Conservation (phyloP, 2,113 vertebrate species). For the Pithys albifrons region DNA sequence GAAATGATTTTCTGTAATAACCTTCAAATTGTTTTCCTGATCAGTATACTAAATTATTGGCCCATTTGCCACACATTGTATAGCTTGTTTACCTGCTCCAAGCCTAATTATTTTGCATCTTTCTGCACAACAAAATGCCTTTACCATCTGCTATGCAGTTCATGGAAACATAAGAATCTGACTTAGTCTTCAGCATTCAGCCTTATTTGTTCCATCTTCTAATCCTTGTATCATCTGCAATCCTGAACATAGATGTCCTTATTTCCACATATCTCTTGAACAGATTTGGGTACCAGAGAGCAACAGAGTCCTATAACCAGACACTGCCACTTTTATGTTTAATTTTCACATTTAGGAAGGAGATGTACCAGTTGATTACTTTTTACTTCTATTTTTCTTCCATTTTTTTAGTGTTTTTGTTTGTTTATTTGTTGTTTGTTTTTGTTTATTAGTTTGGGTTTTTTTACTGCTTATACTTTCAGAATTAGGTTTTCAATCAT, state of each 20-base stretch:
- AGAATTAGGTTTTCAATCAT: not conserved
- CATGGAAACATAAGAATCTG: not conserved
- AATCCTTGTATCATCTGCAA: not conserved
- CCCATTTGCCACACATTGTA: slow-evolving; percentile 49
- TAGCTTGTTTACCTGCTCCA: slow-evolving; percentile 31
- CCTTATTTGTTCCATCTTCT: not conserved
- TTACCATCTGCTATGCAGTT: slow-evolving; percentile 27
- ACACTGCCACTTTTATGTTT: not conserved
- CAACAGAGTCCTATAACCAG: not conserved
- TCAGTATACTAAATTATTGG: slow-evolving; percentile 52
- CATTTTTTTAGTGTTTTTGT: too few relatives aligned
- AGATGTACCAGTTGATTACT: not conserved
- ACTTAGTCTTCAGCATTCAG: not conserved
- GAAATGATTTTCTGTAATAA: slow-evolving; percentile 52
- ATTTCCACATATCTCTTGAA: not conserved
- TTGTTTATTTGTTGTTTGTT: too few relatives aligned
- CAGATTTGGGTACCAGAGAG: not conserved
- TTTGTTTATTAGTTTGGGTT: too few relatives aligned
- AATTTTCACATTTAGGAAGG: not conserved
- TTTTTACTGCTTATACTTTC: not conserved
- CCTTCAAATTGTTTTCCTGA: slow-evolving; percentile 42
- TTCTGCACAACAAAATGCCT: not conserved
- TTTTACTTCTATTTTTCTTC: not conserved
- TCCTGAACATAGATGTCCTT: not conserved
- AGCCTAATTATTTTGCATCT: slow-evolving; percentile 47